Evolutionary conservation across 2,113 vertebrate genomes (phyloP).

Genomic region (Semicossyphus pulcher): DNA sequence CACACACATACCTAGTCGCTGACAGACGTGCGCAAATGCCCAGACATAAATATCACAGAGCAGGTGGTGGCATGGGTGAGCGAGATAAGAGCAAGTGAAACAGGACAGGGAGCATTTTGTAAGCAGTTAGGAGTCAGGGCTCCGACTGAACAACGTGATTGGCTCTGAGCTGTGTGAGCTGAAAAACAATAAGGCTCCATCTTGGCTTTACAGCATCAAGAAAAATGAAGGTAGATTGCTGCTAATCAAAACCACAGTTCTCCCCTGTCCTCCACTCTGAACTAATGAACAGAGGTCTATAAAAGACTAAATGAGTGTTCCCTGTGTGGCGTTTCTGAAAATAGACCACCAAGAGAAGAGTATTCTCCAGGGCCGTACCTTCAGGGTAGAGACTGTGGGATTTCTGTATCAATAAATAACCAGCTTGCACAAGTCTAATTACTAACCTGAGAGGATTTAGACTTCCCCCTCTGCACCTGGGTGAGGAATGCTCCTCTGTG

Average conservation of each 20-base stretch:
- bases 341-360: conserved; percentile 59
- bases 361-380: conserved; percentile 32
- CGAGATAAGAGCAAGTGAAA: conserved; percentile 18
- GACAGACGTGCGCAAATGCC: conserved; percentile 34
- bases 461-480: conserved; percentile 54
- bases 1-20: conserved; percentile 12
- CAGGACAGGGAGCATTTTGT: conserved; percentile 44
- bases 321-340: conserved; percentile 45
- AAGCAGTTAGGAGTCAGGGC: conserved; percentile 19
- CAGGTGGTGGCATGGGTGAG: conserved; percentile 42
- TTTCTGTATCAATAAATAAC: conserved; percentile 69
- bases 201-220: conserved; percentile 2
- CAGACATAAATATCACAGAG: conserved; percentile 41
- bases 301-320: conserved; percentile 44
- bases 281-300: conserved; percentile 36
- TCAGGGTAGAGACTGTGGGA: conserved; percentile 30
- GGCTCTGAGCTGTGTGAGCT: neutral
- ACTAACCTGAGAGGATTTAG: conserved; percentile 68
- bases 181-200: neutral
- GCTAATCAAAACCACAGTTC: conserved; percentile 27
- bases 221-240: neutral
- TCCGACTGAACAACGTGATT: conserved; percentile 20
- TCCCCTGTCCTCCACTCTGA: neutral
- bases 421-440: conserved; percentile 63
- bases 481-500: conserved; percentile 58